Conservation (phyloP, 37 sponge, comb jelly and placozoan genomes). For the Amphimedon queenslandica region DNA sequence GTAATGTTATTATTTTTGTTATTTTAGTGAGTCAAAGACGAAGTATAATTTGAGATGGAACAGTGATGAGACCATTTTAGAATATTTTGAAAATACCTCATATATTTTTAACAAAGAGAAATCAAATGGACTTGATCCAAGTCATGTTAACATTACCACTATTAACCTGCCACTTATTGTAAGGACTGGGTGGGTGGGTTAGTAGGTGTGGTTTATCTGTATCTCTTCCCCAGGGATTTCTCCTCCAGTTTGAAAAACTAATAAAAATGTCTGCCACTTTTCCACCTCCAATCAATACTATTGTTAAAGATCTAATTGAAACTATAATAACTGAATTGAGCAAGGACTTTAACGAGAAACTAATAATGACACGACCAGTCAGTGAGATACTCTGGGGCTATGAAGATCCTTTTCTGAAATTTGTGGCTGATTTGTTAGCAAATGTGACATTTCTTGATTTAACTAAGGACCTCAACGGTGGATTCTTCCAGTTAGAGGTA, state of each 20-base stretch:
- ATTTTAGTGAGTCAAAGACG: conserved; percentile 49
- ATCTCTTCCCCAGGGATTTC: conserved; percentile 8
- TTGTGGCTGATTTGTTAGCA: not conserved
- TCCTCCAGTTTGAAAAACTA: conserved; percentile 12
- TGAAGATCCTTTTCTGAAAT: conserved; percentile 38
- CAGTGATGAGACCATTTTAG: conserved; percentile 42
- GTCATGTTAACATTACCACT: conserved; percentile 22
- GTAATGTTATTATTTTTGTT: not conserved
- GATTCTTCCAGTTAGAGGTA: not conserved
- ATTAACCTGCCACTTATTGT: conserved; percentile 67
- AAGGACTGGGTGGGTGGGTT: no score
- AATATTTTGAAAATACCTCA: conserved; percentile 29
- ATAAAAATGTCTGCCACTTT: not conserved
- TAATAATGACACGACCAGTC: conserved; percentile 40
- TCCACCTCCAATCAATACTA: not conserved
- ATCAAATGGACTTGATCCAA: conserved; percentile 23
- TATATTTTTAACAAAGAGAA: conserved; percentile 41
- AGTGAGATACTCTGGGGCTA: conserved; percentile 75
- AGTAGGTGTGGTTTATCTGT: not conserved
- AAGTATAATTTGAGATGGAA: conserved; percentile 55
- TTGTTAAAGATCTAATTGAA: not conserved
- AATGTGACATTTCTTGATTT: not conserved
- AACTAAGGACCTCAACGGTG: not conserved
- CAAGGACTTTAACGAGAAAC: not conserved
- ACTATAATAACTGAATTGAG: conserved; percentile 3